Evolutionary conservation across 2,888 invertebrate genomes (phyloP), one percentile per base, ranked within the genome.

Genomic region (Watsonalla cultraria): DNA sequence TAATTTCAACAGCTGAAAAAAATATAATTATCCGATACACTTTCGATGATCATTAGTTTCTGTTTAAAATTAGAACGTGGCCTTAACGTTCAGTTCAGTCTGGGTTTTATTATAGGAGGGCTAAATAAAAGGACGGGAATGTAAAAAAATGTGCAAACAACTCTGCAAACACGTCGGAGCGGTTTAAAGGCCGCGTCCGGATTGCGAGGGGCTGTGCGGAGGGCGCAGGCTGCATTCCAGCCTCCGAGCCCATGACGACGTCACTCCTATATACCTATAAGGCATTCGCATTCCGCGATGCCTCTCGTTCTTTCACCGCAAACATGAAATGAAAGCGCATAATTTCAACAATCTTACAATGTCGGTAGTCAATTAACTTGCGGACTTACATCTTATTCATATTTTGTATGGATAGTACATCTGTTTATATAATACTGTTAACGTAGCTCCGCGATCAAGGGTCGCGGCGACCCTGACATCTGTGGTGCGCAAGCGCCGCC

Each of bases 131-230:
- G 80, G 80, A 76, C 77, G 81, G 80, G 86, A 89, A 88, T 86
- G 86, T 86, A 88, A 90, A 86, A 90, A 90, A 90, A 90, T 88
- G 90, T 89, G 88, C 89, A 86, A 90, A 88, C 89, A 86, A 88
- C 84, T 89, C 80, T 74, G 86, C 86, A 86, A 90, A 90, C 90
- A 90, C 85, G 90, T 90, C 78, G 84, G 87, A 83, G 89, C 85
- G 85, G 90, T 89, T 89, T 88, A 86, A 86, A 88, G 86, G 85
- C 87, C 86, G 87, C 82, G 87, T 88, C 86, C 87, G 89, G 89
- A 88, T 88, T 84, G 87, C 77, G 84, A 84, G 87, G 86, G 86
- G 84, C 80, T 82, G 78, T 72, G 82, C 74, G 77, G 76, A 81
- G 82, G 80, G 84, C 69, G 66, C 72, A 67, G 80, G 78, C 82